Percentiles rank a stretch among this genome's conserved stretches.
Conservation (phyloP, 2,888 invertebrate genomes). For the Eupsilia transversa region DNA sequence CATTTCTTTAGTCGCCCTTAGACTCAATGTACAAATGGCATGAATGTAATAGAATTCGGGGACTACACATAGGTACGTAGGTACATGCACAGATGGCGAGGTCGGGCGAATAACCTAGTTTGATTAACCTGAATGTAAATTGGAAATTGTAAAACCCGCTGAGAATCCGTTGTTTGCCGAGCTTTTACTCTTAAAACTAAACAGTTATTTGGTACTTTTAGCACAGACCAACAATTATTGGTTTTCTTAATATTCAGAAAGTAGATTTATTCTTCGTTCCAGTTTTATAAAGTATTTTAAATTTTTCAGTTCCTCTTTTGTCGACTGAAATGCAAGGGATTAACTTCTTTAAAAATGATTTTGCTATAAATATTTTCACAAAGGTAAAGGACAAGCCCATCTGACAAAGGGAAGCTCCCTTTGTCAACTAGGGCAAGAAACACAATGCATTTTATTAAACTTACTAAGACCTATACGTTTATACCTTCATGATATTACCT, state of each 20-base stretch:
- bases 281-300: not conserved
- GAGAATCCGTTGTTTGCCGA: not conserved
- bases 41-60: not conserved
- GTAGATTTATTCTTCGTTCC: not conserved
- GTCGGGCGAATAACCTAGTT: not conserved
- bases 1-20: too few relatives aligned
- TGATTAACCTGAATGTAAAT: slow-evolving; percentile 17
- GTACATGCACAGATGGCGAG: not conserved
- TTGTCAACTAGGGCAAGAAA: not conserved
- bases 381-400: not conserved
- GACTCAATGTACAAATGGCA: not conserved
- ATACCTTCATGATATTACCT: not conserved
- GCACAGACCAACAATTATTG: not conserved
- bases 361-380: not conserved
- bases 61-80: not conserved
- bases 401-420: not conserved
- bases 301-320: not conserved
- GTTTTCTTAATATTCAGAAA: not conserved
- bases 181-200: not conserved
- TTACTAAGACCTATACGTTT: not conserved
- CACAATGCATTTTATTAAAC: not conserved
- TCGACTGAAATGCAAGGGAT: not conserved
- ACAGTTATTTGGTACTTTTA: not conserved
- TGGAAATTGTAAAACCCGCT: slow-evolving; percentile 11
- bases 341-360: not conserved